Evolutionary conservation across 2,888 invertebrate species (phyloP), one percentile per base, ranked within the genome.

Genomic region (Andrena dorsata): DNA sequence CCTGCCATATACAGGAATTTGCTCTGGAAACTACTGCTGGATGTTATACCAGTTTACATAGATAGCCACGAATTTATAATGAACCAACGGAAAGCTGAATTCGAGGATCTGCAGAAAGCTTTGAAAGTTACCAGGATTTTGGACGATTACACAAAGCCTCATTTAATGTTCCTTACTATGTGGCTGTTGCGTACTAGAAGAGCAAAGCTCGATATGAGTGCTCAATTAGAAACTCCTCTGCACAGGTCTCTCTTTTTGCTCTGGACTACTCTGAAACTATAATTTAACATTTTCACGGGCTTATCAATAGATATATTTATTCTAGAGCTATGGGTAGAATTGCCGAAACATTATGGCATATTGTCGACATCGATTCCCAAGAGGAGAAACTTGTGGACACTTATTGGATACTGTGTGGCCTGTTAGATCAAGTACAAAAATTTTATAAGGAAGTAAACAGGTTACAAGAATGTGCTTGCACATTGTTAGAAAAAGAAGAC

Each of bases 21-120:
- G 71, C 95, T 98, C 20, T 98, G 98, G 98, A 98, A 98, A 94
- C 95, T 98, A 51, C 95, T 98, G 66, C 94, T 98, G 88, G 97
- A 96, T 84, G 96, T 98, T 4, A 94, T 97, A 49, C 98, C 98
- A 0, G 95, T 97, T 1, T 97, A 97, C 91, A 95, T 96, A 16
- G 96, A 96, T 82, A 97, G 97, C 0, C 97, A 97, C 86, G 95
- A 95, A 58, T 98, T 96, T 93, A 96, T 98, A 10, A 95, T 96
- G 94, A 95, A 95, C 56, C 97, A 98, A 91, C 95, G 97, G 58
- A 95, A 95, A 63, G 96, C 96, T 60, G 97, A 98, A 91, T 98
- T 96, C 92, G 95, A 96, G 47, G 97, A 98, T 92, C 94, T 98
- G 30, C 92, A 96, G 16, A 96, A 96, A 89, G 97, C 97, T 0